Evolutionary conservation across 2,797 vertebrate genomes (phyloP), one percentile per base, ranked within the genome.

Genomic region (Esox masquinongy): DNA sequence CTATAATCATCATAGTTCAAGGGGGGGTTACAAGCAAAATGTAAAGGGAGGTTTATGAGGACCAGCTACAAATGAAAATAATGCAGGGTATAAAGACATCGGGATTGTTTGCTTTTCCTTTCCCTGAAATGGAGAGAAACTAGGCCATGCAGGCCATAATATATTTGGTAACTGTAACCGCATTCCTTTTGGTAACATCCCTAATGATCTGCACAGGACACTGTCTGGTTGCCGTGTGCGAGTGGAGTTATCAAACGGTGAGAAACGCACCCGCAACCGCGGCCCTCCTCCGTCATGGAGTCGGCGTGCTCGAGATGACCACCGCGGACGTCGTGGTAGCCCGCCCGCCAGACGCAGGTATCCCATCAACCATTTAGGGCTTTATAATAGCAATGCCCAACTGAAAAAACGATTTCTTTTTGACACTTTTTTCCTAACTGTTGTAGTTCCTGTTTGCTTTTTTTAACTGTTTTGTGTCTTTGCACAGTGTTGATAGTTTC

Each of bases 231-330:
- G 97, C 79, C 96, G 97, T 0, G 98, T 99, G 56, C 92, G 96
- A 31, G 98, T 99, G 82, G 97, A 99, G 82, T 91, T 98, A 75
- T 99, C 98, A 63, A 99, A 96, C 22, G 98, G 97, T 0, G 98
- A 99, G 87, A 99, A 99, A 73, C 95, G 98, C 36, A 97, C 96
- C 86, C 94, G 97, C 71, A 96, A 95, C 86, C 95, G 97, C 0
- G 97, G 97, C 0, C 97, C 97, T 1, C 97, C 97, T 50, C 97
- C 97, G 0, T 97, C 97, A 0, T 98, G 97, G 97, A 95, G 95
- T 90, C 93, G 98, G 19, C 96, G 97, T 8, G 95, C 96, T 68
- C 92, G 97, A 70, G 98, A 99, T 2, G 98, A 99, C 81, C 95
- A 98, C 83, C 95, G 98, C 1, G 64, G 64, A 15, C 64, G 64